phyloP scores from a whole-genome alignment of 2,888 invertebrate genomes.

The Protophormia terraenovae region DNA sequence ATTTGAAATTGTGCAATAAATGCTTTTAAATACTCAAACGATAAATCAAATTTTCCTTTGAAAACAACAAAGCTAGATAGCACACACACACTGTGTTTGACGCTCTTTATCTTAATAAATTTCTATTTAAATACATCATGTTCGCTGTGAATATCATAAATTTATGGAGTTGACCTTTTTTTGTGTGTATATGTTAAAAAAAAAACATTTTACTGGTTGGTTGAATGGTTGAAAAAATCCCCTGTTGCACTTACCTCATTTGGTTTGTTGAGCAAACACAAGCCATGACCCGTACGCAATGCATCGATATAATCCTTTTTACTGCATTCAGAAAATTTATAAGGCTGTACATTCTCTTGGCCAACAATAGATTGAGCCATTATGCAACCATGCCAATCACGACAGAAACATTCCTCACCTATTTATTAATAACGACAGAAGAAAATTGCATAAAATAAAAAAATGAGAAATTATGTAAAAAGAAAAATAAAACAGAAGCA shows the following conservation, averaged over 20 bases:
- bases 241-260: constrained; percentile 87
- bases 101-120: background rate
- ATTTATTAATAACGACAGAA: constrained; percentile 29
- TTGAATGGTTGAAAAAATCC: background rate
- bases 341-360: constrained; percentile 95
- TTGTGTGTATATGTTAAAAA: background rate
- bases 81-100: background rate
- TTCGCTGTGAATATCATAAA: constrained; percentile 27
- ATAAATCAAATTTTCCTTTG: constrained; percentile 43
- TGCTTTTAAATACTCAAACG: background rate
- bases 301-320: constrained; percentile 94
- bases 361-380: constrained; percentile 97
- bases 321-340: constrained; percentile 98
- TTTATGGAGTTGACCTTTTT: constrained; percentile 54
- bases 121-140: constrained; percentile 33
- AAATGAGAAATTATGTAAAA: constrained; percentile 29
- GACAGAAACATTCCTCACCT: constrained; percentile 92
- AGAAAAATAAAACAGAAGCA: background rate
- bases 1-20: constrained; percentile 36
- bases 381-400: constrained; percentile 97
- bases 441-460: constrained; percentile 18
- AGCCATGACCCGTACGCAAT: constrained; percentile 91
- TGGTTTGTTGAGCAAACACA: constrained; percentile 96
- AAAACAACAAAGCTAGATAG: constrained; percentile 4
- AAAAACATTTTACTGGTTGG: constrained; percentile 29